Evolutionary conservation across 2,113 vertebrate genomes (phyloP).

Genomic region (Equus quagga): DNA sequence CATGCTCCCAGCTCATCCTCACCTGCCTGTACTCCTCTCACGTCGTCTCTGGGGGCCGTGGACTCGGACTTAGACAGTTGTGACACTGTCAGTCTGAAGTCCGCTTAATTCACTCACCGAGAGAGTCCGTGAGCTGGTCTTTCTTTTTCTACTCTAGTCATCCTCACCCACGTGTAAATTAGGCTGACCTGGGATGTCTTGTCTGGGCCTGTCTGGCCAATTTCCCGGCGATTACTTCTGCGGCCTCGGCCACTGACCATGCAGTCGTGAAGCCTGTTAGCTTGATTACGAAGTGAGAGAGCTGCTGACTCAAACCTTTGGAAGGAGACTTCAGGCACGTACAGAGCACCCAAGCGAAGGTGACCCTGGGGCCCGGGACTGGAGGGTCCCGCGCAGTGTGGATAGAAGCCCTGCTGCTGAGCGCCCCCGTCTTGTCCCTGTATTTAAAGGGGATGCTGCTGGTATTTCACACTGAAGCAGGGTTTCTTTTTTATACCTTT

Average conservation of each 20-base stretch:
- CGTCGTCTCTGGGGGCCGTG: background rate
- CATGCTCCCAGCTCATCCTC: background rate
- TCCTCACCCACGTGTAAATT: background rate
- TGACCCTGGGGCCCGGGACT: background rate
- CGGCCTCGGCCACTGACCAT: background rate
- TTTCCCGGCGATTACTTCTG: constrained; percentile 21
- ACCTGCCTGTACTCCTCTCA: background rate
- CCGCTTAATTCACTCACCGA: background rate
- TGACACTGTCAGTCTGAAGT: background rate
- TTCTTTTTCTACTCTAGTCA: background rate
- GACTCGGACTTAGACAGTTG: background rate
- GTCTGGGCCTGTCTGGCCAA: background rate
- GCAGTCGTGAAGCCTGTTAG: background rate
- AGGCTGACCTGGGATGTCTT: background rate
- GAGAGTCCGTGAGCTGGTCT: background rate
- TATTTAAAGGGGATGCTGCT: background rate
- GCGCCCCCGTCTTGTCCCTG: background rate
- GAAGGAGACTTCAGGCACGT: background rate
- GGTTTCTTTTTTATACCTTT: background rate
- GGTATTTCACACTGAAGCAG: background rate
- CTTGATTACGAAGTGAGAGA: constrained; percentile 43
- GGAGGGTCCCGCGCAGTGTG: no score
- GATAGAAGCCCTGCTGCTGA: background rate
- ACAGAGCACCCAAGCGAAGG: background rate
- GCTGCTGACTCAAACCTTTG: background rate